phyloP scores from a whole-genome alignment of 1,140 invertebrate species.

The Drosophila tristis region DNA sequence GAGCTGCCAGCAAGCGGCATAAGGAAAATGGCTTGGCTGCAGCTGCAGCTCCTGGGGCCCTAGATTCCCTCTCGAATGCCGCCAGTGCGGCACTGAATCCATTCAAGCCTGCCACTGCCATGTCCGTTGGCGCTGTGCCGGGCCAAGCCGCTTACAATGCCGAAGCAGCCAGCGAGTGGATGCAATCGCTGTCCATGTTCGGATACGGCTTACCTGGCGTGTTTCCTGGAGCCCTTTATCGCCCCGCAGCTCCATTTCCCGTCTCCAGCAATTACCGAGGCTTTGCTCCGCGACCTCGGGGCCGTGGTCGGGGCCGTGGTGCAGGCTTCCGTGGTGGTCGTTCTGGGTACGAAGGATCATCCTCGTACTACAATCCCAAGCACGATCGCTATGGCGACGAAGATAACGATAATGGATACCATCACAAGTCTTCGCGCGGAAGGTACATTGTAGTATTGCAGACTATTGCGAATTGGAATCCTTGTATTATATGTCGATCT shows the following conservation, averaged over 20 bases:
- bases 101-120: constrained; percentile 56
- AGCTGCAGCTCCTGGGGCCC: background rate
- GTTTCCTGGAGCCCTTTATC: constrained; percentile 71
- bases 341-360: constrained; percentile 56
- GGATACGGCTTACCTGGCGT: constrained; percentile 69
- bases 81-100: constrained; percentile 39
- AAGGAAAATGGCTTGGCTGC: constrained; percentile 41
- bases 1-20: constrained; percentile 25
- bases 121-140: constrained; percentile 52
- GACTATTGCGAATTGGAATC: no score
- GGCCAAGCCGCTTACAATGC: constrained; percentile 53
- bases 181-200: constrained; percentile 79
- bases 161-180: constrained; percentile 77
- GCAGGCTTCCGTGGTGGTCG: constrained; percentile 52
- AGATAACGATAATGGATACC: constrained; percentile 51
- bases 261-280: constrained; percentile 73
- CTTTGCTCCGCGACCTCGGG: constrained; percentile 66
- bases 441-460: constrained; percentile 31
- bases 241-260: constrained; percentile 58
- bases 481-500: no score
- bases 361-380: constrained; percentile 67
- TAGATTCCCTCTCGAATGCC: constrained; percentile 6
- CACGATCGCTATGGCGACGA: constrained; percentile 62
- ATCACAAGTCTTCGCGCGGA: constrained; percentile 61
- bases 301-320: constrained; percentile 59